Evolutionary conservation across 2,888 invertebrate species (phyloP), one percentile per base, ranked within the genome.

Genomic region (Galeopsomyia nigrocyanea): DNA sequence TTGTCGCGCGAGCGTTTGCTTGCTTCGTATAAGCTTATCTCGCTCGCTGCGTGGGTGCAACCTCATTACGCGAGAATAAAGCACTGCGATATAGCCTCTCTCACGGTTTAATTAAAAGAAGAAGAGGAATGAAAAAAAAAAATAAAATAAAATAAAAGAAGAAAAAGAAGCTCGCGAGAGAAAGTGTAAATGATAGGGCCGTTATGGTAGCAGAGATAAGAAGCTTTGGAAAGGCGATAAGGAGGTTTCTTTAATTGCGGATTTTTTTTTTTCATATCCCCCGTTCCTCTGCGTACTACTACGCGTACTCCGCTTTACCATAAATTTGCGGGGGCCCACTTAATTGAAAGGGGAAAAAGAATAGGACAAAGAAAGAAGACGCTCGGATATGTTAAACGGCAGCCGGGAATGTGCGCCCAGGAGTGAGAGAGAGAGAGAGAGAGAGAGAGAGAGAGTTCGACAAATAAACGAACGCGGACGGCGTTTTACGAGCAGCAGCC

Each of bases 271-370:
- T 39, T 39, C 39, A 39, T 39, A 39, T 39, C 39, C 39, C 39
- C 10, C 13, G n/a, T n/a, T n/a, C 39, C 10, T 14, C 5, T 14
- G 47, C 53, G 64, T 19, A 57, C 51, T 57, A 49, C 26, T 19
- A 39, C 21, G 19, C 53, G 31, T 17, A 16, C 50, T 71, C 71
- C 65, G 80, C 78, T 78, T 78, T 79, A 79, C 84, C 86, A 86
- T 86, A 86, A 86, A 86, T 86, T 85, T 84, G 80, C 84, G 77
- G 80, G 78, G 79, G 79, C 79, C 39, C 39, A 82, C 82, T 84
- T 86, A 86, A 86, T 86, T 86, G 86, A 86, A 86, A 83, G 82
- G 83, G 83, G 81, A 82, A 82, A 39, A 39, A 78, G 79, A 79
- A 78, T 78, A 74, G 74, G 70, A 78, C 77, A 75, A 78, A 74